Conservation (phyloP, 1,140 invertebrate species). For the Mesaphorura yosii region DNA sequence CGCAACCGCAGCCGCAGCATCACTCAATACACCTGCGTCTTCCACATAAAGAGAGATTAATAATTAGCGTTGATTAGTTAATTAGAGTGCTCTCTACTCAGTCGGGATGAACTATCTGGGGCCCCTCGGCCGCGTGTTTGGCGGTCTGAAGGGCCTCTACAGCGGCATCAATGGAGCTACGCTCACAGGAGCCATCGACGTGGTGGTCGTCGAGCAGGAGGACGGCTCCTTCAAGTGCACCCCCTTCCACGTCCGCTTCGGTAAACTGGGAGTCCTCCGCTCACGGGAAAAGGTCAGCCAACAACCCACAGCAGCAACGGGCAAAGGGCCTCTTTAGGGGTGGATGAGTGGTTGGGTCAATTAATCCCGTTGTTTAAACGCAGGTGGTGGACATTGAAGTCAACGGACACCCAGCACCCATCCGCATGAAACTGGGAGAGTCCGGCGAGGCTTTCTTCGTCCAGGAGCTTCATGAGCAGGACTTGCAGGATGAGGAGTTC, state of each 20-base stretch:
- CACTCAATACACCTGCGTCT: too few species aligned
- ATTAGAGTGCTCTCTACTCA: too few species aligned
- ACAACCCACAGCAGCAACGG: too few species aligned
- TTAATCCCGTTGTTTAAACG: too few species aligned
- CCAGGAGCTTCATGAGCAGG: constrained; percentile 75
- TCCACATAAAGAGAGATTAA: too few species aligned
- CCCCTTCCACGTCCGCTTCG: constrained; percentile 98
- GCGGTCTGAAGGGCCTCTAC: constrained; percentile 89
- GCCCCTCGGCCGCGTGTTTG: constrained; percentile 34
- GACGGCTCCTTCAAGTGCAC: constrained; percentile 91
- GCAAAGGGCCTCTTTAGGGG: too few species aligned
- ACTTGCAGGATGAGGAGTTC: constrained; percentile 48
- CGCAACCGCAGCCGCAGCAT: too few species aligned
- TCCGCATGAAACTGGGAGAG: constrained; percentile 98
- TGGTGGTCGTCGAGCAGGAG: constrained; percentile 90
- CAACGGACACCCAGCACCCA: constrained; percentile 83
- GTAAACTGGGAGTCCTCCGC: constrained; percentile 91
- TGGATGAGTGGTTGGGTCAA: too few species aligned
- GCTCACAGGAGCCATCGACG: constrained; percentile 95
- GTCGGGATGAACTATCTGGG: constrained; percentile 32
- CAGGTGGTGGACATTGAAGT: constrained; percentile 92
- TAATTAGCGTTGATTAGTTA: too few species aligned
- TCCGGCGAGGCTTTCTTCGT: constrained; percentile 99
- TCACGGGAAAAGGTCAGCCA: constrained; percentile 87
- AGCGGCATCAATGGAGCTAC: constrained; percentile 97